Conservation (phyloP, 2,797 vertebrate species). For the Clarias pachynema region DNA sequence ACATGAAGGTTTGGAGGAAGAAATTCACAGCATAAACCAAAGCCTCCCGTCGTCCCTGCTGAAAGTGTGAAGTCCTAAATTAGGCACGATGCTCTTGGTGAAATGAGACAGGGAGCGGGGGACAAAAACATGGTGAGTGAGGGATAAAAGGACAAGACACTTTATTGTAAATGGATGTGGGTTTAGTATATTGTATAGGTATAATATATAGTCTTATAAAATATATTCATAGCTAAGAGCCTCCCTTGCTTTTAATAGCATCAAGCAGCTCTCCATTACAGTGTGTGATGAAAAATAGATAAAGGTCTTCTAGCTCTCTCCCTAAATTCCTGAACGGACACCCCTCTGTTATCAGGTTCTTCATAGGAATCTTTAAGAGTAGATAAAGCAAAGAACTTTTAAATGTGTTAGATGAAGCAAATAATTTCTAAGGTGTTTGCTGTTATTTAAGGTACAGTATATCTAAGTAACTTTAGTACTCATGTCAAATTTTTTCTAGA, state of each 20-base stretch:
- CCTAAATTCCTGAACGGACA: background rate
- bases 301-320: background rate
- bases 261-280: background rate
- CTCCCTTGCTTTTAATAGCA: background rate
- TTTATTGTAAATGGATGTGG: constrained; percentile 13
- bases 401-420: background rate
- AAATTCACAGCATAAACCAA: constrained; percentile 14
- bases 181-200: background rate
- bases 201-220: background rate
- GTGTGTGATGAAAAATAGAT: no score
- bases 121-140: background rate
- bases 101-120: constrained; percentile 29
- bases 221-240: background rate
- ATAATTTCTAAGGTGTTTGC: background rate
- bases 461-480: background rate
- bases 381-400: background rate
- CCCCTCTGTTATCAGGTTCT: background rate
- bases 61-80: constrained; percentile 52
- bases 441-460: background rate
- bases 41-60: constrained; percentile 35
- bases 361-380: background rate
- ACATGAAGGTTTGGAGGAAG: background rate
- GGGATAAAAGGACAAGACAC: background rate
- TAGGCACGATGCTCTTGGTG: constrained; percentile 47
- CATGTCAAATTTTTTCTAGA: background rate